phyloP scores from a whole-genome alignment of 2,113 vertebrate genomes.

The Orcinus orca region DNA sequence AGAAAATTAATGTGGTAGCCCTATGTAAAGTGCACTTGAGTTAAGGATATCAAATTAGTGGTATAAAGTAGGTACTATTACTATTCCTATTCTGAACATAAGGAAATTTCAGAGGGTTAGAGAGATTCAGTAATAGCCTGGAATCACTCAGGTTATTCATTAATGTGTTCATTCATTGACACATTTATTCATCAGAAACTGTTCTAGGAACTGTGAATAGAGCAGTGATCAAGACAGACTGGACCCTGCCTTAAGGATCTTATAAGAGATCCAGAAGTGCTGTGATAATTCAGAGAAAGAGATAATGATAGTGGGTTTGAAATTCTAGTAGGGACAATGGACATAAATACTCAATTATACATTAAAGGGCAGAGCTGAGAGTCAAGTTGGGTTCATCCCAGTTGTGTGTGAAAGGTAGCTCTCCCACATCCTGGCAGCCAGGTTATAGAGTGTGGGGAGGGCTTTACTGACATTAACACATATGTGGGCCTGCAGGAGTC shows the following conservation, averaged over 20 bases:
- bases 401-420: not conserved
- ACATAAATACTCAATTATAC: not conserved
- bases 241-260: not conserved
- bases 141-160: conserved; percentile 15
- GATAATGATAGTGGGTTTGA: not conserved
- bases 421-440: not conserved
- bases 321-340: not conserved
- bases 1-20: conserved; percentile 50
- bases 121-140: conserved; percentile 21
- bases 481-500: not conserved
- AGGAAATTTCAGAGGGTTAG: not conserved
- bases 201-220: not conserved
- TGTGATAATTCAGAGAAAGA: conserved; percentile 16
- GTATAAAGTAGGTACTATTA: conserved; percentile 20
- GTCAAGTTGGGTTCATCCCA: not conserved
- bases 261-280: not conserved
- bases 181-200: not conserved
- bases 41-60: conserved; percentile 54
- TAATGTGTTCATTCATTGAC: conserved; percentile 16
- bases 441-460: not conserved
- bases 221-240: not conserved
- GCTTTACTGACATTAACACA: not conserved
- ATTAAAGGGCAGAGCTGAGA: not conserved
- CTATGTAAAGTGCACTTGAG: conserved; percentile 34
- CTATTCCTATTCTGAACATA: conserved; percentile 3